Conservation (phyloP, 2,888 invertebrate genomes). For the Cactoblastis cactorum region DNA sequence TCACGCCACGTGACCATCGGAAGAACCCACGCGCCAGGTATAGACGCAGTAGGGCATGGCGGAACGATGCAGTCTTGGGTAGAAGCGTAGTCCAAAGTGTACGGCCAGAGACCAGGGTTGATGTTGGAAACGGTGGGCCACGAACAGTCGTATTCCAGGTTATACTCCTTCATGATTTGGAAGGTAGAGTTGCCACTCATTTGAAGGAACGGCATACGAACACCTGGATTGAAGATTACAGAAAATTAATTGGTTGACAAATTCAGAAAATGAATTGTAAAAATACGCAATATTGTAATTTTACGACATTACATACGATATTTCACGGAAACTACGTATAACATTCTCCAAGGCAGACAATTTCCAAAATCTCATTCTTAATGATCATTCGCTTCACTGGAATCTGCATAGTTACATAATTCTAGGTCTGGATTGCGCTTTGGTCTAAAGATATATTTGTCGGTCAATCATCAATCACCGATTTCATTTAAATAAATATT, state of each 20-base stretch:
- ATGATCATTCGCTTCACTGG: too few species aligned
- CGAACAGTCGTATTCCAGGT: constrained; percentile 80
- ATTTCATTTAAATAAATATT: too few species aligned
- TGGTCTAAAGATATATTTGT: too few species aligned
- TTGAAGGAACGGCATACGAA: constrained; percentile 79
- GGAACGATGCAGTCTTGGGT: constrained; percentile 77
- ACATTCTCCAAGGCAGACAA: too few species aligned
- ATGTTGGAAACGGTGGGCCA: constrained; percentile 72
- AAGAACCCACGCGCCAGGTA: constrained; percentile 82
- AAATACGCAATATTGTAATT: too few species aligned
- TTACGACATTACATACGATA: too few species aligned
- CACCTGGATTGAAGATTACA: constrained; percentile 44
- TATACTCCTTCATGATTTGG: constrained; percentile 69
- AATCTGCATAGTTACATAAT: too few species aligned
- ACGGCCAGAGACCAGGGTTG: constrained; percentile 81
- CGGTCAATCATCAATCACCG: too few species aligned
- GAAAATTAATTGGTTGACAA: constrained; percentile 15
- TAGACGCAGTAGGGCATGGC: constrained; percentile 78
- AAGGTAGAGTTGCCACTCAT: constrained; percentile 79
- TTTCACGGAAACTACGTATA: too few species aligned
- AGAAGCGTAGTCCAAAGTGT: constrained; percentile 81
- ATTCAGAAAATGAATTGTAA: not conserved
- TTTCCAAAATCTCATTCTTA: too few species aligned
- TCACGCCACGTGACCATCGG: constrained; percentile 82
- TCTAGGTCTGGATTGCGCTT: too few species aligned